These are phyloP conservation scores for Alaudala cheleensis DNA, from an alignment of 2,113 vertebrate species.

Conservation along the genomic window DNA sequence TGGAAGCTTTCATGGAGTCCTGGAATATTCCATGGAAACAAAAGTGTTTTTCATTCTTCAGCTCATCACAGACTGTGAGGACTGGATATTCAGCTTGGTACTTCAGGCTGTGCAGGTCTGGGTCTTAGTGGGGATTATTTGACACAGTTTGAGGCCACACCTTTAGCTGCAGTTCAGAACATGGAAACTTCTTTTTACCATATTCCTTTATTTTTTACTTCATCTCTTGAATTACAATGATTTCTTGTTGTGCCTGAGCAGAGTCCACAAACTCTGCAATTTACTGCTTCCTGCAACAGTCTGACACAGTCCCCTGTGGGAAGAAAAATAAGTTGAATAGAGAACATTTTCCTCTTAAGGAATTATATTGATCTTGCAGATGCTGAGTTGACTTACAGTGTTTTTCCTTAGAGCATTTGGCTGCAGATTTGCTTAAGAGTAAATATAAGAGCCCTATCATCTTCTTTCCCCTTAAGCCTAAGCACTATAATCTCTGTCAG, in stretches of 20 bases:
- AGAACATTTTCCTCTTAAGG: constrained; percentile 31
- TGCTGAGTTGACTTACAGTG: constrained; percentile 28
- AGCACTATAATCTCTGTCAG: constrained; percentile 2
- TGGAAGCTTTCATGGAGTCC: neutral
- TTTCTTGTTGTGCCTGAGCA: constrained; percentile 47
- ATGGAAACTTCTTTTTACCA: constrained; percentile 15
- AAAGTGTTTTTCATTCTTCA: neutral
- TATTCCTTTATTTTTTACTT: neutral
- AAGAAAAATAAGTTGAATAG: constrained; percentile 20
- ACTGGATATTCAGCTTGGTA: neutral
- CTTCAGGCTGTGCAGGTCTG: neutral
- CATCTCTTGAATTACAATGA: constrained; percentile 32
- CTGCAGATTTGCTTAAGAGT: constrained; percentile 26
- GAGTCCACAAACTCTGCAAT: constrained; percentile 39
- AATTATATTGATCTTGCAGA: constrained; percentile 59
- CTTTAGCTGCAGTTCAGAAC: neutral
- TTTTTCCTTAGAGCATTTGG: constrained; percentile 46
- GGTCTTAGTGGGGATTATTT: neutral
- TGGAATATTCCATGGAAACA: neutral
- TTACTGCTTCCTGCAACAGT: constrained; percentile 58
- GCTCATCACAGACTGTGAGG: neutral
- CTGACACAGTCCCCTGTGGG: neutral
- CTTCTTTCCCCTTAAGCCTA: neutral
- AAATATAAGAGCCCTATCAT: constrained; percentile 8
- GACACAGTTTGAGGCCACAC: neutral